Conservation (phyloP, 2,888 invertebrate genomes). For the Tachystola acroxantha region DNA sequence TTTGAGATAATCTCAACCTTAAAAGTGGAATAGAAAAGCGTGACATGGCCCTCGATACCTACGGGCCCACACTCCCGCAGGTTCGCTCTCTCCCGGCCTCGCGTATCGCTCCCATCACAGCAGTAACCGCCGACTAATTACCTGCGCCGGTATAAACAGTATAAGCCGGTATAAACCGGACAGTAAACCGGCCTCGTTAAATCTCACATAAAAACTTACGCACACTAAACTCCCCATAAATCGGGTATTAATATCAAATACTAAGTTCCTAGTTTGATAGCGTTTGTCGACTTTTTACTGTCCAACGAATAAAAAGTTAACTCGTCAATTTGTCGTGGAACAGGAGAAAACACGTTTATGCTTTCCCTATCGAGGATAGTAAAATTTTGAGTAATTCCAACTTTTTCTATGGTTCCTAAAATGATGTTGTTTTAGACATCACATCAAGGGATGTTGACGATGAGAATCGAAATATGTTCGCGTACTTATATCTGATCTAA, state of each 20-base stretch:
- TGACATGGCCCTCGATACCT: too few species aligned
- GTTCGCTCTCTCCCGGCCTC: too few species aligned
- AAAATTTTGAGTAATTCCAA: not conserved
- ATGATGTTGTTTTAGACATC: too few species aligned
- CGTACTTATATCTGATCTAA: too few species aligned
- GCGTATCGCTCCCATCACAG: too few species aligned
- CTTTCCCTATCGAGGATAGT: not conserved
- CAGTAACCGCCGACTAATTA: slow-evolving; percentile 65
- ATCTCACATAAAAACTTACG: slow-evolving; percentile 5
- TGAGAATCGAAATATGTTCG: too few species aligned
- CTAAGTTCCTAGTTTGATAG: slow-evolving; percentile 19
- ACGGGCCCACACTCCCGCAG: too few species aligned
- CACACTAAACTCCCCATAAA: slow-evolving; percentile 36
- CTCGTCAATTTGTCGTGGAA: slow-evolving; percentile 14
- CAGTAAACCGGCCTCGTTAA: slow-evolving; percentile 11
- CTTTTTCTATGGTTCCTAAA: too few species aligned
- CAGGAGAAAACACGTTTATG: slow-evolving; percentile 9
- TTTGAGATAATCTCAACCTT: too few species aligned
- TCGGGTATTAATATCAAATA: slow-evolving; percentile 44
- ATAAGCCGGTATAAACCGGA: slow-evolving; percentile 6
- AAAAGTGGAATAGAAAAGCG: too few species aligned
- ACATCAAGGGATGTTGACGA: too few species aligned
- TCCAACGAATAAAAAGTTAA: slow-evolving; percentile 24
- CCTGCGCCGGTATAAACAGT: slow-evolving; percentile 21
- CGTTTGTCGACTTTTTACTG: slow-evolving; percentile 18